Evolutionary conservation across 2,888 invertebrate genomes (phyloP), one percentile per base, ranked within the genome.

Genomic region (Drosophila neoperkinsi): DNA sequence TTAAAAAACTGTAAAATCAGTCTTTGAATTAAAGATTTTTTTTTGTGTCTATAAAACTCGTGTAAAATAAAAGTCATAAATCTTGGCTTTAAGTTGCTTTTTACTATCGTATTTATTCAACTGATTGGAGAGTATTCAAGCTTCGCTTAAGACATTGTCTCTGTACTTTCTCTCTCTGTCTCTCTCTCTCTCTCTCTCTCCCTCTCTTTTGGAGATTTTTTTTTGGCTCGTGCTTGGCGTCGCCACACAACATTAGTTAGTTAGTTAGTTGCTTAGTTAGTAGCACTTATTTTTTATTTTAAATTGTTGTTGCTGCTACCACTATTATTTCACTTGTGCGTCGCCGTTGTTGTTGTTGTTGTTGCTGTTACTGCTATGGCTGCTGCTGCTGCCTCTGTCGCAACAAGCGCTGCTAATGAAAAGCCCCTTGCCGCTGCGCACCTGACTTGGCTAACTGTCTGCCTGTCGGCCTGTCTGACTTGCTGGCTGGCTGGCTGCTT

Each of bases 341-440:
- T 63, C 66, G 63, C 71, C 62, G 65, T 34, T 52, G 75, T 18
- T 41, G 70, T 46, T 21, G 52, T 25, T 59, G 52, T 55, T 62
- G 64, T 50, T 58, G 58, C 28, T 28, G 46, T 34, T 56, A 71
- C 38, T 21, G 21, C 21, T 21, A 21, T 21, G 21, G 21, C 21
- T 55, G 46, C 34, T 56, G 75, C 43, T 55, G 53, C 67, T 46
- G 62, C 62, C 59, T 71, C 74, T 75, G 88, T 82, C 83, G 81
- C 86, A 84, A 88, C 71, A 72, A 68, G 62, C 61, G 74, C 71
- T 68, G 82, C 84, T 85, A 87, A 85, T 87, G 87, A 85, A 75
- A 68, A 60, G 62, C 74, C 74, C 67, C 67, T 69, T 59, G 59
- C 62, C 64, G 25, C 58, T 62, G 50, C 52, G 58, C 56, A 25